Evolutionary conservation across 2,888 invertebrate species (phyloP).

Genomic region (Poecilus cupreus): DNA sequence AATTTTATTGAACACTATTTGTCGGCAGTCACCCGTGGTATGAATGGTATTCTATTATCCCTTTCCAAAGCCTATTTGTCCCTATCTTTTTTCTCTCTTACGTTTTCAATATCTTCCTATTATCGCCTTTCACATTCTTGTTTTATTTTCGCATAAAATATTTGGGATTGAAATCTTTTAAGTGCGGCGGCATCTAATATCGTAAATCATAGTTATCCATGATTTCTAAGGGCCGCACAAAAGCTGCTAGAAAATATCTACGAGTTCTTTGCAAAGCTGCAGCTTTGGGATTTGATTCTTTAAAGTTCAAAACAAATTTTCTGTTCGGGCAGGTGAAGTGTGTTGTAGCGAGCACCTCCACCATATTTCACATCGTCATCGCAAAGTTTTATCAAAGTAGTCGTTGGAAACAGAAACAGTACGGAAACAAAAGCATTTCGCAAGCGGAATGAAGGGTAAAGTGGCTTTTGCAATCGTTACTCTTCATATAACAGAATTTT

Average conservation of each 20-base stretch:
- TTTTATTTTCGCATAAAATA: slow-evolving; percentile 24
- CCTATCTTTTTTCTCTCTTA: slow-evolving; percentile 10
- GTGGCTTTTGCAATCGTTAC: slow-evolving; percentile 29
- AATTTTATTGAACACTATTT: slow-evolving; percentile 38
- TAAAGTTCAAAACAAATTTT: slow-evolving; percentile 6
- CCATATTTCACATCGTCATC: slow-evolving; percentile 41
- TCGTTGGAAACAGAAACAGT: slow-evolving; percentile 40
- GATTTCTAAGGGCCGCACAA: not conserved
- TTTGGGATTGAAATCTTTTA: slow-evolving; percentile 13
- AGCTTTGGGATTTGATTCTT: not conserved
- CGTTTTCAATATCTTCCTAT: slow-evolving; percentile 30
- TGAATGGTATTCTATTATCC: slow-evolving; percentile 16
- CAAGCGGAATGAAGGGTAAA: slow-evolving; percentile 37
- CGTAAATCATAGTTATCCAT: slow-evolving; percentile 8
- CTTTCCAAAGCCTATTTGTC: slow-evolving; percentile 13
- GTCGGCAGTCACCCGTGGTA: slow-evolving; percentile 25
- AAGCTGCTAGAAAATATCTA: too few species aligned
- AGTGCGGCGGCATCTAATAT: not conserved
- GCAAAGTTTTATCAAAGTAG: slow-evolving; percentile 44
- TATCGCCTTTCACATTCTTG: slow-evolving; percentile 29
- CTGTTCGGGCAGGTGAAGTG: not conserved
- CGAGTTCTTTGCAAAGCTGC: too few species aligned
- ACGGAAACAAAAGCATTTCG: slow-evolving; percentile 45
- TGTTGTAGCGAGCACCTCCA: not conserved
- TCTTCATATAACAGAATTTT: slow-evolving; percentile 53